Evolutionary conservation across 2,113 vertebrate genomes (phyloP), one percentile per base, ranked within the genome.

Genomic region (Vulpes vulpes): DNA sequence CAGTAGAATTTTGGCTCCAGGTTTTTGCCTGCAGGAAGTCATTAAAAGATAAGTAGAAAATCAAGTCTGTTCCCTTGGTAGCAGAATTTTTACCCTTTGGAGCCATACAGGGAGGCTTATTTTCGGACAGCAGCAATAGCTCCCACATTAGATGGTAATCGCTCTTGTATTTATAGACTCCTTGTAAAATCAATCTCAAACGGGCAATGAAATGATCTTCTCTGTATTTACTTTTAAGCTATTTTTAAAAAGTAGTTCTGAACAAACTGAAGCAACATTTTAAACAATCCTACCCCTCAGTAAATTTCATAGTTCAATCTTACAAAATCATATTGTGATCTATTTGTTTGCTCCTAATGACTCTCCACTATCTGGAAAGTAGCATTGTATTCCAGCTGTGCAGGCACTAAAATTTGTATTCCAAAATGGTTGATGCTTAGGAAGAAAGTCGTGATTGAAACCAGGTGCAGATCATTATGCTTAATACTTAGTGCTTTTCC

Each of bases 1-100:
- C 85, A 60, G 65, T 6, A n/a, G 94, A 53, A 93, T 96, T 96
- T 91, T 51, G 71, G 89, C 86, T 91, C 35, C 81, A 96, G 69
- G 25, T 86, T 95, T 94, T 86, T 94, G 95, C 95, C 94, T 83
- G 71, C 35, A 96, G 88, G 73, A 95, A 97, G 55, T 97, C 97
- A 97, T 98, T 98, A 96, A 96, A 94, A 89, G 94, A 93, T 95
- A 95, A 97, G 73, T 91, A 80, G 85, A 57, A 95, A 97, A 94
- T 95, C 78, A 91, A 96, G 95, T 65, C 81, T 83, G 76, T 96
- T 76, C 92, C 80, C 94, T 85, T 93, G 71, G 92, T 97, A 94
- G 96, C 76, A 91, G 81, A 96, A 89, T 95, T 55, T 83, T 91
- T 38, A 93, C 69, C 60, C 25, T 96, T 84, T 12, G 15, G 71